Evolutionary conservation across 1,140 invertebrate species (phyloP).

Genomic region (Bombus pascuorum): DNA sequence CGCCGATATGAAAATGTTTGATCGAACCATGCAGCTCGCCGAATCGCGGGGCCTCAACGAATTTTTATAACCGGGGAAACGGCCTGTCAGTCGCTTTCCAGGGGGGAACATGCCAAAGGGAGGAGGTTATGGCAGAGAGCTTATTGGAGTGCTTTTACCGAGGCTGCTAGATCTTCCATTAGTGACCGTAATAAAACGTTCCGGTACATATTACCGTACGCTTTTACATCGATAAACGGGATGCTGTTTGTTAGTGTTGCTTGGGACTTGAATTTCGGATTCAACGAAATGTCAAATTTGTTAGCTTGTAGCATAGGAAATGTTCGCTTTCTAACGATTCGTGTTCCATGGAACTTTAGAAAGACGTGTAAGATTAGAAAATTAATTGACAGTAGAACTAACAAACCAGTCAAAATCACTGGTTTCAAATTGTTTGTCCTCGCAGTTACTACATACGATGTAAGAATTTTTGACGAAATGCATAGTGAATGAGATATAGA

Average conservation of each 20-base stretch:
- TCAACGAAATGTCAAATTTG: background rate
- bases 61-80: background rate
- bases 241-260: background rate
- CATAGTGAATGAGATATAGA: too few relatives aligned
- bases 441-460: background rate
- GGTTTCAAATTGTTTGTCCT: background rate
- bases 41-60: background rate
- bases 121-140: background rate
- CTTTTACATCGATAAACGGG: background rate
- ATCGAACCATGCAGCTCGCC: background rate
- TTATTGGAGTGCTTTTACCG: background rate
- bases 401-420: background rate
- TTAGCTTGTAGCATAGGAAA: too few relatives aligned
- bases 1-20: slow-evolving; percentile 34
- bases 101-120: background rate
- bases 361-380: too few relatives aligned
- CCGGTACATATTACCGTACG: background rate
- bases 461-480: too few relatives aligned
- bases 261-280: too few relatives aligned
- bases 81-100: background rate
- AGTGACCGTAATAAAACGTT: background rate
- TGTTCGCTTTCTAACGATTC: too few relatives aligned
- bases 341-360: too few relatives aligned
- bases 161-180: background rate
- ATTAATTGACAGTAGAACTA: background rate